Evolutionary conservation across 2,888 invertebrate species (phyloP), one percentile per base, ranked within the genome.

Genomic region (Caenorhabditis sulstoni): DNA sequence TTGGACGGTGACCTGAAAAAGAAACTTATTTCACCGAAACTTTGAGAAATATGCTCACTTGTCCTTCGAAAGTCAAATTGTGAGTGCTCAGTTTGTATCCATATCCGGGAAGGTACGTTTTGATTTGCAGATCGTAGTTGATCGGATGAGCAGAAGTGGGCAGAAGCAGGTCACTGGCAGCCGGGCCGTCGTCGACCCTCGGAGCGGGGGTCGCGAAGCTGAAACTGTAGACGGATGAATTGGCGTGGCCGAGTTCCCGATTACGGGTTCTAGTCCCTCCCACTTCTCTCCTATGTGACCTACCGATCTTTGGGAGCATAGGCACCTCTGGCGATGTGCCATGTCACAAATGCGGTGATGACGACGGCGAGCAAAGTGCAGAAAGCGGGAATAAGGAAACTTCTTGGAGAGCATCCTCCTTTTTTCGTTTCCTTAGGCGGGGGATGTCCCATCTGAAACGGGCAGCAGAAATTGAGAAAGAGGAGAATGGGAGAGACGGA

Each of bases 61-160:
- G 77, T 55, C 81, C 89, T 45, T 89, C 87, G 53, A 88, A 88
- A 7, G 87, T 89, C 20, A 89, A 61, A 62, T 87, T 87, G 37
- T 85, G 84, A 7, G 79, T 76, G 14, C 57, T 62, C 7, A 47
- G 79, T 49, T 71, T 70, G n/a, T 79, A 80, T 3, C 79, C 87
- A 59, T 86, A 89, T 7, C 89, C 89, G 8, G 89, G 89, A n/a
- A 89, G 73, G 73, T 88, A 87, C 9, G 86, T 81, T 64, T 89
- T 88, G 65, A 88, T 62, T 0, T 81, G 80, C 41, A 88, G 73
- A 39, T 88, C 84, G 67, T 88, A 88, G 73, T 77, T 83, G 23
- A 87, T 67, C 1, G 87, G 86, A 18, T 67, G 37, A 14, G 85
- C 68, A 14, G 84, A 59, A 16, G 73, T 71, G 0, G 85, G 82